Evolutionary conservation across 2,888 invertebrate species (phyloP).

Genomic region (Gastrophysa polygoni): DNA sequence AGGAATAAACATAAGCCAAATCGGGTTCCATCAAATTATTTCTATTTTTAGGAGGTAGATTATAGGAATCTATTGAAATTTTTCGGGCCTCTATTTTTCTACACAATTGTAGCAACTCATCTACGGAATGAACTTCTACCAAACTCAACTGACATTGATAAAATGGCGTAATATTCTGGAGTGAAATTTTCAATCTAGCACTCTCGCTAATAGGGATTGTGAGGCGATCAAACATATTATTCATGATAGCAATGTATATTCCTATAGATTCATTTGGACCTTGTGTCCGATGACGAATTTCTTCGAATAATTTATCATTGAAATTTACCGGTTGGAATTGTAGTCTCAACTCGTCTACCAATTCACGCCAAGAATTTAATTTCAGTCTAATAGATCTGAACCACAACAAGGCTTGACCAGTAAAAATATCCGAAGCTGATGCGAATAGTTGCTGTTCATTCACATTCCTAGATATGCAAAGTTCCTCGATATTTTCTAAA

Average conservation of each 20-base stretch:
- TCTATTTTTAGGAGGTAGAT: neutral
- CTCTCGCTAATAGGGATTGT: neutral
- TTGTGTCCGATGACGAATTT: neutral
- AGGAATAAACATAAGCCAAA: slow-evolving; percentile 3
- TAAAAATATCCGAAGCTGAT: neutral
- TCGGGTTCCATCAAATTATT: slow-evolving; percentile 1
- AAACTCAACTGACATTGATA: neutral
- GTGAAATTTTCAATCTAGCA: neutral
- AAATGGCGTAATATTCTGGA: neutral
- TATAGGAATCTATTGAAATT: neutral
- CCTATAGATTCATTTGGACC: neutral
- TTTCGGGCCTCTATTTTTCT: slow-evolving; percentile 1
- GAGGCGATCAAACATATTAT: neutral
- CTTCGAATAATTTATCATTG: slow-evolving; percentile 3
- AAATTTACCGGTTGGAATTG: neutral
- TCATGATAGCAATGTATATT: neutral
- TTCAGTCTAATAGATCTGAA: neutral
- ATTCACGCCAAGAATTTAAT: neutral
- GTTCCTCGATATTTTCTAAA: neutral
- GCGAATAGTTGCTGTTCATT: neutral
- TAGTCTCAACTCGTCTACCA: neutral
- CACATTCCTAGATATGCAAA: neutral
- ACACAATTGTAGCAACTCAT: neutral
- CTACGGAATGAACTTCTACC: neutral
- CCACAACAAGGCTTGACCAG: neutral